These are phyloP conservation scores for Heliconius ismenius DNA, from an alignment of 2,888 invertebrate genomes.

Conservation along the genomic window DNA sequence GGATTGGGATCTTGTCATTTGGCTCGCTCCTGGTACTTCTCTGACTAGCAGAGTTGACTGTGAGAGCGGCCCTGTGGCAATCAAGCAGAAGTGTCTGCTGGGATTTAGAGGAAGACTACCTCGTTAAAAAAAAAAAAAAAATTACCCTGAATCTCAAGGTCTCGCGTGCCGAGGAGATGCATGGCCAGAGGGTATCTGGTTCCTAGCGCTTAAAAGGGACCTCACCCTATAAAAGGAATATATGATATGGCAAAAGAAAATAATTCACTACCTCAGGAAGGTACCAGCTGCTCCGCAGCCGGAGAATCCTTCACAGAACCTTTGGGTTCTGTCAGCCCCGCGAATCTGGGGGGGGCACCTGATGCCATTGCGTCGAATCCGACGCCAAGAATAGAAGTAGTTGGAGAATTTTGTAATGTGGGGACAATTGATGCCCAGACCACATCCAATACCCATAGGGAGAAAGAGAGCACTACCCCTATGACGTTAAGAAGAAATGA, in stretches of 20 bases:
- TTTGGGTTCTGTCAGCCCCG: conserved; percentile 18
- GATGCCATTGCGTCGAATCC: conserved; percentile 1
- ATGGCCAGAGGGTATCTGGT: conserved; percentile 9
- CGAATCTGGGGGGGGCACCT: conserved; percentile 23
- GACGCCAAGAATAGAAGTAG: background rate
- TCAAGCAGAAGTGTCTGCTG: background rate
- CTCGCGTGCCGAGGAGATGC: conserved; percentile 10
- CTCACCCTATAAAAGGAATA: background rate
- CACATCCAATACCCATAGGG: background rate
- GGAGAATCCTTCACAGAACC: conserved; percentile 26
- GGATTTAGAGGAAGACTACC: background rate
- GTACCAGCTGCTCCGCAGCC: conserved; percentile 15
- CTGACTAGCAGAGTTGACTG: conserved; percentile 13
- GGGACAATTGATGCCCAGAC: background rate
- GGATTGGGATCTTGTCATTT: background rate
- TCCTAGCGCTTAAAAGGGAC: conserved; percentile 5
- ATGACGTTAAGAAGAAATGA: background rate
- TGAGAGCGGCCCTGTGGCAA: background rate
- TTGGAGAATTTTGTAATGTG: too few species aligned
- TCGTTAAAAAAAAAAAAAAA: conserved; percentile 16
- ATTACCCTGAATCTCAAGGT: conserved; percentile 17
- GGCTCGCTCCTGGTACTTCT: conserved; percentile 7
- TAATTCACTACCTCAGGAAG: background rate
- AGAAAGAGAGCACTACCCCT: background rate
- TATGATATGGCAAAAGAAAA: background rate